Conservation (phyloP, 1,140 invertebrate genomes). For the Papilio polyxenes region DNA sequence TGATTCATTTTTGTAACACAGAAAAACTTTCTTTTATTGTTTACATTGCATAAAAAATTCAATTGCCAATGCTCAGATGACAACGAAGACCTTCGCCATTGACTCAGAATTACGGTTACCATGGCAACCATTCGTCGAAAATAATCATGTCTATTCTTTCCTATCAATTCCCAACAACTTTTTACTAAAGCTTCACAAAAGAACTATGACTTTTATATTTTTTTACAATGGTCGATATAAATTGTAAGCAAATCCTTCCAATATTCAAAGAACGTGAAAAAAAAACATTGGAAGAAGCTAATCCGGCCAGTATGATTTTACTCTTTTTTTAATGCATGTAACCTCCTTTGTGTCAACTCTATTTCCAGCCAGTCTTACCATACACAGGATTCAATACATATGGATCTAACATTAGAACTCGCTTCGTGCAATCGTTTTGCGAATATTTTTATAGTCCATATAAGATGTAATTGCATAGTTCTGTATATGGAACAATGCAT, state of each 20-base stretch:
- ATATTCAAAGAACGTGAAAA: neutral
- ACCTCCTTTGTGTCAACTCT: constrained; percentile 1
- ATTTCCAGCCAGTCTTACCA: constrained; percentile 9
- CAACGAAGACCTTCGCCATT: too few relatives aligned
- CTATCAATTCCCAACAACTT: too few relatives aligned
- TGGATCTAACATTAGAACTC: constrained; percentile 17
- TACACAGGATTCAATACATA: neutral
- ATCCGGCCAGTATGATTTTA: neutral
- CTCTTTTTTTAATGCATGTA: neutral
- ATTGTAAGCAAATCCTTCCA: too few relatives aligned
- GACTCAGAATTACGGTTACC: too few relatives aligned
- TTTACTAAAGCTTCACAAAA: neutral
- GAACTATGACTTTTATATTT: neutral
- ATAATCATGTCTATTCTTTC: too few relatives aligned
- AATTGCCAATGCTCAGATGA: too few relatives aligned
- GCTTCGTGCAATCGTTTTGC: constrained; percentile 17
- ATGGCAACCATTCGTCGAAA: too few relatives aligned
- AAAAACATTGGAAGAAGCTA: neutral
- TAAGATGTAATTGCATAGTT: constrained; percentile 10
- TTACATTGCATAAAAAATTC: too few relatives aligned
- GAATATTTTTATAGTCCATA: constrained; percentile 18
- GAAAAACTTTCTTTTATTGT: too few relatives aligned
- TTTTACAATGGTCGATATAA: too few relatives aligned
- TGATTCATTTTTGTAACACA: too few relatives aligned
- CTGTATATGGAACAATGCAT: constrained; percentile 25